phyloP scores from a whole-genome alignment of 2,113 vertebrate species.

The Tylochromis polylepis region DNA sequence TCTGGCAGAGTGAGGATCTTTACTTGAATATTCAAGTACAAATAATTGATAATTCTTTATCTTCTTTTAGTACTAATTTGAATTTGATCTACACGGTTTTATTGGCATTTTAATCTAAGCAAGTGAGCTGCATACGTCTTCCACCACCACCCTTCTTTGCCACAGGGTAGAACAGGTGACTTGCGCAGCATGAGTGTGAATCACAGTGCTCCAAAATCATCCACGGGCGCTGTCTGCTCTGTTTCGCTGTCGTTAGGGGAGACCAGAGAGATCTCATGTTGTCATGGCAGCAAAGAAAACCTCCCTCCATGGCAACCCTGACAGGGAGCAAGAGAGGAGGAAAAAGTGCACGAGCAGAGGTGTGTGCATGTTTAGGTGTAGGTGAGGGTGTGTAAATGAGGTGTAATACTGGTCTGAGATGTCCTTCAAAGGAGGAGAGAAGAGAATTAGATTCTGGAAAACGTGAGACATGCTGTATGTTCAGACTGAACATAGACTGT shows the following conservation, averaged over 20 bases:
- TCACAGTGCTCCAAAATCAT: background rate
- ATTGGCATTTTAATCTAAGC: background rate
- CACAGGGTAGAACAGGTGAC: background rate
- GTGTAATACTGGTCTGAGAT: background rate
- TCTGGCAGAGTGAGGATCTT: background rate
- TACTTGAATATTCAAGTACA: background rate
- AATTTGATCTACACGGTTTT: background rate
- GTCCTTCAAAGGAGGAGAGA: background rate
- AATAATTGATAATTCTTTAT: background rate
- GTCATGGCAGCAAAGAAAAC: slow-evolving; percentile 66
- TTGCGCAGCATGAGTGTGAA: background rate
- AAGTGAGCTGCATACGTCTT: background rate
- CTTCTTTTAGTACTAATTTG: too few species aligned
- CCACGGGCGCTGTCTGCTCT: background rate
- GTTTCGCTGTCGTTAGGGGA: slow-evolving; percentile 31
- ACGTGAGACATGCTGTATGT: background rate
- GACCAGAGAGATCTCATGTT: slow-evolving; percentile 45
- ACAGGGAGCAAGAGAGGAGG: background rate
- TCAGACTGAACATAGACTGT: too few species aligned
- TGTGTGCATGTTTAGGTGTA: slow-evolving; percentile 20
- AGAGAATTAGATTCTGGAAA: slow-evolving; percentile 8
- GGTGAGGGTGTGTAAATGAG: background rate
- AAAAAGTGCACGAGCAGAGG: background rate
- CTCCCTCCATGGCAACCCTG: slow-evolving; percentile 54
- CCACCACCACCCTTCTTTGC: background rate